Percentiles rank a stretch among this genome's conserved stretches.
phyloP scores from a whole-genome alignment of 2,797 vertebrate genomes.

The Gymnothorax javanicus region DNA sequence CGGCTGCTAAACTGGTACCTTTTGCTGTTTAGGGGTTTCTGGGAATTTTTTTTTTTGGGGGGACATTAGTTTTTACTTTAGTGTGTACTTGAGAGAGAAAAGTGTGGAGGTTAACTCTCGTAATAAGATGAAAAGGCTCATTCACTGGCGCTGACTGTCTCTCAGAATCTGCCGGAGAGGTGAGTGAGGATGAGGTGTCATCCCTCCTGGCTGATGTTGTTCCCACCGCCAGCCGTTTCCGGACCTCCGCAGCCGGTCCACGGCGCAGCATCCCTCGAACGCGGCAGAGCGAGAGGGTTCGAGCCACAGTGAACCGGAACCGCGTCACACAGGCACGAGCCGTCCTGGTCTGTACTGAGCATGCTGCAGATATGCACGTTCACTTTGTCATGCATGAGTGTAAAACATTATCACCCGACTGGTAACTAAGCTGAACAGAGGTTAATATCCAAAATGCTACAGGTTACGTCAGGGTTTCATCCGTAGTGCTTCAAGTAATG shows the following conservation, averaged over 20 bases:
- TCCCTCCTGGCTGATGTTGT: conserved; percentile 69
- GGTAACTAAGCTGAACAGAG: not conserved
- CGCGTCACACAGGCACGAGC: conserved; percentile 88
- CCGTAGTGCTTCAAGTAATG: not conserved
- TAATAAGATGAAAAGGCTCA: not conserved
- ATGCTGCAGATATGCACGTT: not conserved
- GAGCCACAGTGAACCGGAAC: conserved; percentile 91
- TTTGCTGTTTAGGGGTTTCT: too few relatives aligned
- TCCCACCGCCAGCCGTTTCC: conserved; percentile 79
- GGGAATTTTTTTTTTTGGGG: too few relatives aligned
- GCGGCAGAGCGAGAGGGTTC: conserved; percentile 93
- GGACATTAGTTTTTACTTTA: too few relatives aligned
- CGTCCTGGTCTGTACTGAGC: conserved; percentile 79
- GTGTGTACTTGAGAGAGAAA: too few relatives aligned
- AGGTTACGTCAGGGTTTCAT: not conserved
- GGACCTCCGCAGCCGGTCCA: conserved; percentile 63
- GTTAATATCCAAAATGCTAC: not conserved
- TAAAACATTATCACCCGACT: not conserved
- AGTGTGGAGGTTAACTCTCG: too few relatives aligned
- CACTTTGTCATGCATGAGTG: not conserved
- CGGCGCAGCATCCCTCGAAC: conserved; percentile 93
- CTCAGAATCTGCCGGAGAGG: conserved; percentile 51
- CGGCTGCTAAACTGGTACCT: too few relatives aligned
- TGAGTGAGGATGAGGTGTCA: conserved; percentile 53
- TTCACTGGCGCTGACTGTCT: not conserved